A percentile compares a stretch with the other conserved stretches of the same genome.
Evolutionary conservation across 1,140 invertebrate genomes (phyloP).

Genomic region (Anagrus nilaparvatae): DNA sequence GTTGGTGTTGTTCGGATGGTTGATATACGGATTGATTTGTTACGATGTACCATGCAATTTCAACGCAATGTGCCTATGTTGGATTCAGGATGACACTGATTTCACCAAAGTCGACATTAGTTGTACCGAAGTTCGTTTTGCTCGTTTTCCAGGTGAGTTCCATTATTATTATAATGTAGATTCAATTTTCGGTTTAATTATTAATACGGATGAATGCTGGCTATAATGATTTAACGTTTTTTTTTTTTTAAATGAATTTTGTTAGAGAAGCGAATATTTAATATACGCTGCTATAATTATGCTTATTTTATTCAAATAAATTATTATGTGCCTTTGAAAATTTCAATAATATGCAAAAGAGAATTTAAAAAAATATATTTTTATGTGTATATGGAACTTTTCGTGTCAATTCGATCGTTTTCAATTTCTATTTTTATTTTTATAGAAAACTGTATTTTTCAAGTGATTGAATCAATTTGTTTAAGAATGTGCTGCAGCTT

Average conservation of each 20-base stretch:
- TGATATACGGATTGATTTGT: conserved; percentile 19
- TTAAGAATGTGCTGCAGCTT: too few relatives aligned
- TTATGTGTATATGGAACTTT: too few relatives aligned
- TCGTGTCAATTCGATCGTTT: too few relatives aligned
- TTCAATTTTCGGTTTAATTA: background rate
- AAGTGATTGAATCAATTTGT: too few relatives aligned
- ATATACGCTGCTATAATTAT: too few relatives aligned
- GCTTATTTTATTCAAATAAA: too few relatives aligned
- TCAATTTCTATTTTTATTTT: too few relatives aligned
- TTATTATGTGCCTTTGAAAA: too few relatives aligned
- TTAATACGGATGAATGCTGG: background rate
- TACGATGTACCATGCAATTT: conserved; percentile 44
- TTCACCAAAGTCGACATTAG: conserved; percentile 50
- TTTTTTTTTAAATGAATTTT: background rate
- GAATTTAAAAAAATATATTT: too few relatives aligned
- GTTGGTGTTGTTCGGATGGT: conserved; percentile 23
- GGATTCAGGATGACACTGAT: conserved; percentile 45
- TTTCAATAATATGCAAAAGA: too few relatives aligned
- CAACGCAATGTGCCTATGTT: conserved; percentile 54
- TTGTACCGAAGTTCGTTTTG: conserved; percentile 52
- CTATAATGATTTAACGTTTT: background rate
- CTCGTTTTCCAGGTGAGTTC: conserved; percentile 48
- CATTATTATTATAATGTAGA: background rate
- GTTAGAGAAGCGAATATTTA: background rate
- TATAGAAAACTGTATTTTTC: too few relatives aligned